Evolutionary conservation across 2,888 invertebrate species (phyloP).

Genomic region (Andrena minutula): DNA sequence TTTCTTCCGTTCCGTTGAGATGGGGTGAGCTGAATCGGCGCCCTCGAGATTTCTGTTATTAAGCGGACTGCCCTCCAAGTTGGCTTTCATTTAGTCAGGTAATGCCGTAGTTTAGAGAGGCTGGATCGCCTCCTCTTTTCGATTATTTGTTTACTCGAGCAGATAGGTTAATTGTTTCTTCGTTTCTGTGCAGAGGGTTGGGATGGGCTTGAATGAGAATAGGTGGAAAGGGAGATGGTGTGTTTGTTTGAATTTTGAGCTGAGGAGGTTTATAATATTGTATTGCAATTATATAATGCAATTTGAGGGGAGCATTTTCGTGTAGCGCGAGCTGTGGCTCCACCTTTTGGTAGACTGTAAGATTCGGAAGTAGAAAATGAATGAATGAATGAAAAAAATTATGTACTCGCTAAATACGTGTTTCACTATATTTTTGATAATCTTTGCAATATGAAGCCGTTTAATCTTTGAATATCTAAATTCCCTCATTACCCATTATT

Average conservation of each 20-base stretch:
- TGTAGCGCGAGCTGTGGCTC: too few relatives aligned
- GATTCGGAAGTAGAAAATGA: too few relatives aligned
- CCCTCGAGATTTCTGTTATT: slow-evolving; percentile 64
- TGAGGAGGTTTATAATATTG: background rate
- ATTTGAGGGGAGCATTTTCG: too few relatives aligned
- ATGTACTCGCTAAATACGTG: too few relatives aligned
- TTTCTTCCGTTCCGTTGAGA: slow-evolving; percentile 29
- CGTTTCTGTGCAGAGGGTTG: background rate
- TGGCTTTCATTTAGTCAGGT: slow-evolving; percentile 65
- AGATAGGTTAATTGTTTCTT: slow-evolving; percentile 45
- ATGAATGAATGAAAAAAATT: too few relatives aligned
- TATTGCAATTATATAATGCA: background rate
- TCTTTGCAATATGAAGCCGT: too few relatives aligned
- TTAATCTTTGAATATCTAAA: too few relatives aligned
- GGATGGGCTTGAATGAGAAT: background rate
- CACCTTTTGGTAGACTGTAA: too few relatives aligned
- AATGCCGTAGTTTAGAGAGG: slow-evolving; percentile 24
- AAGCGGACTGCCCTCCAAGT: slow-evolving; percentile 58
- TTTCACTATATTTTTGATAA: too few relatives aligned
- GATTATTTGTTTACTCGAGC: slow-evolving; percentile 49
- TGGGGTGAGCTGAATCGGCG: slow-evolving; percentile 63
- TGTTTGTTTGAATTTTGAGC: background rate
- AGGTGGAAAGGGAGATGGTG: background rate
- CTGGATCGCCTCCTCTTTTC: slow-evolving; percentile 1
- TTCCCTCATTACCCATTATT: too few relatives aligned